Conservation (phyloP, 2,797 vertebrate genomes). For the Hypotaenidia philippensis region DNA sequence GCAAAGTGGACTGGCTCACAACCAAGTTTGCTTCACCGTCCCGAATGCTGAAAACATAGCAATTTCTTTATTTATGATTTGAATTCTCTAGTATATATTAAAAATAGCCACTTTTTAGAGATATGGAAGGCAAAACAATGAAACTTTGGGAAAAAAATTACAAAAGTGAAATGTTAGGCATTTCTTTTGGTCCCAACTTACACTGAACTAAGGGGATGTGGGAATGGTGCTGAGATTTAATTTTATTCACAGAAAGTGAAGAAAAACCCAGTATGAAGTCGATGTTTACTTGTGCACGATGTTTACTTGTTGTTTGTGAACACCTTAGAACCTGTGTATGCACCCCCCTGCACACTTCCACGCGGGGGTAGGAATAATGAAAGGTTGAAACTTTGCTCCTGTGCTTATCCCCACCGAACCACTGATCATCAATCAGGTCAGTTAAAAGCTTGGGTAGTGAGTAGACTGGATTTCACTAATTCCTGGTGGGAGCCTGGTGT, state of each 20-base stretch:
- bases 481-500: not conserved
- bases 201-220: not conserved
- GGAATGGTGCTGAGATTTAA: not conserved
- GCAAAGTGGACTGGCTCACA: not conserved
- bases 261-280: not conserved
- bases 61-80: not conserved
- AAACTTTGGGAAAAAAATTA: not conserved
- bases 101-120: not conserved
- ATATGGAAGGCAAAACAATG: not conserved
- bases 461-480: not conserved
- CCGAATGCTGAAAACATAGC: not conserved
- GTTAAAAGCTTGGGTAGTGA: not conserved
- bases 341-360: not conserved
- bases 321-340: not conserved
- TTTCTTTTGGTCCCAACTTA: not conserved
- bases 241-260: accelerated
- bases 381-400: not conserved
- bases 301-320: not conserved
- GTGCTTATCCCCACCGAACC: not conserved
- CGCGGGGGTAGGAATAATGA: not conserved
- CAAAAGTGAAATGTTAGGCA: not conserved
- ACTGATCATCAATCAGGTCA: not conserved
- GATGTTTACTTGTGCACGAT: not conserved
- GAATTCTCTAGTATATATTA: not conserved
- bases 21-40: not conserved